These are phyloP conservation scores for Phocides pigmalion DNA, from an alignment of 1,140 invertebrate genomes.

Conservation along the genomic window DNA sequence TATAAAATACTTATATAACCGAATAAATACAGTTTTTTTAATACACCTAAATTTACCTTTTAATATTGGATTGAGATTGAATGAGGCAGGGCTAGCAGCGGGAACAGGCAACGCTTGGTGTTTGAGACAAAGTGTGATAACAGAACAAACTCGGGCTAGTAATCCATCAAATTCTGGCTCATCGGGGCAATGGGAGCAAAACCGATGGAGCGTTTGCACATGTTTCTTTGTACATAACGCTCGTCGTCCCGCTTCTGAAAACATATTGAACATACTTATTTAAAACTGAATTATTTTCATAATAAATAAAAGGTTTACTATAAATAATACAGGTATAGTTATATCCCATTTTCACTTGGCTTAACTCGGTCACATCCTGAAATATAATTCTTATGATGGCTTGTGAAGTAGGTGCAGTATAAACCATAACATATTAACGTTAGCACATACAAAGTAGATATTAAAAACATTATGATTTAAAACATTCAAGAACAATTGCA, in stretches of 20 bases:
- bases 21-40: no score
- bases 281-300: background rate
- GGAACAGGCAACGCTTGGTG: slow-evolving; percentile 86
- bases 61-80: slow-evolving; percentile 78
- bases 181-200: slow-evolving; percentile 87
- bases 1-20: no score
- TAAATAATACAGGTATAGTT: no score
- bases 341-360: background rate
- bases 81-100: slow-evolving; percentile 82
- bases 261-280: background rate
- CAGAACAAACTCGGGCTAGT: slow-evolving; percentile 85
- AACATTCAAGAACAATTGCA: background rate
- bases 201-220: slow-evolving; percentile 85
- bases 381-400: background rate
- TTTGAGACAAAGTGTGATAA: slow-evolving; percentile 87
- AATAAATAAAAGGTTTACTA: no score
- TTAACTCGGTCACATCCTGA: background rate
- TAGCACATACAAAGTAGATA: background rate
- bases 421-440: background rate
- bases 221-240: slow-evolving; percentile 86
- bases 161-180: slow-evolving; percentile 87
- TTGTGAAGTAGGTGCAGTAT: background rate
- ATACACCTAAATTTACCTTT: slow-evolving; percentile 67
- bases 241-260: slow-evolving; percentile 85
- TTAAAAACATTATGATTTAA: background rate